These are phyloP conservation scores for Tolmerus cingulatus DNA, from an alignment of 2,888 invertebrate species.

Conservation along the genomic window DNA sequence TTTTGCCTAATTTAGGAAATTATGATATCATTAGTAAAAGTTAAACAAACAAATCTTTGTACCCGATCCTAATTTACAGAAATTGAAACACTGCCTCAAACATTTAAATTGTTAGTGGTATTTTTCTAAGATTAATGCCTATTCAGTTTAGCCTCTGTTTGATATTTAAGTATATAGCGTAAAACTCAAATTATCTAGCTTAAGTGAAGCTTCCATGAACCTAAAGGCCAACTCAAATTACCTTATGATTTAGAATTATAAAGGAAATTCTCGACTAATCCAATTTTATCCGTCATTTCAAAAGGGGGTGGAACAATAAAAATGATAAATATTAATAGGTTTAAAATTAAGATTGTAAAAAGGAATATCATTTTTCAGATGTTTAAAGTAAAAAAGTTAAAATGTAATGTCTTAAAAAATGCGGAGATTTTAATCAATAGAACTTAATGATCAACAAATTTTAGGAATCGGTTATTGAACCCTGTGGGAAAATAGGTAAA, in stretches of 20 bases:
- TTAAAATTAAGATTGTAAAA: too few species aligned
- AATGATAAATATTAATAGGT: too few species aligned
- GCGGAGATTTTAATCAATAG: too few species aligned
- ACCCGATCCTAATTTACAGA: neutral
- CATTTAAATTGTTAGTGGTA: neutral
- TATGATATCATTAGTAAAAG: neutral
- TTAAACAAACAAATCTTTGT: neutral
- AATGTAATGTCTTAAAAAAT: too few species aligned
- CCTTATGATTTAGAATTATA: neutral
- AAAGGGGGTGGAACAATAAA: too few species aligned
- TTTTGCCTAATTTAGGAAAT: neutral
- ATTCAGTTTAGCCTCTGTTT: neutral
- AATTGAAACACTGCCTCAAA: neutral
- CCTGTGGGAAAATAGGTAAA: too few species aligned
- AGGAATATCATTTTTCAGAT: too few species aligned
- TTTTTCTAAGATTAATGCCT: neutral
- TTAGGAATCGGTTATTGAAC: too few species aligned
- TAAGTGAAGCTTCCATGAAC: neutral
- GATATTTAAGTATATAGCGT: neutral
- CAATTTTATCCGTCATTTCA: neutral
- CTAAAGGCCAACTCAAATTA: neutral
- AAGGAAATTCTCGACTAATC: neutral
- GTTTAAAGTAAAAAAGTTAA: too few species aligned
- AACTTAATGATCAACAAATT: too few species aligned
- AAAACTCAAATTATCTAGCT: neutral